Evolutionary conservation across 1,140 invertebrate species (phyloP).

Genomic region (Platorchestia sp.): DNA sequence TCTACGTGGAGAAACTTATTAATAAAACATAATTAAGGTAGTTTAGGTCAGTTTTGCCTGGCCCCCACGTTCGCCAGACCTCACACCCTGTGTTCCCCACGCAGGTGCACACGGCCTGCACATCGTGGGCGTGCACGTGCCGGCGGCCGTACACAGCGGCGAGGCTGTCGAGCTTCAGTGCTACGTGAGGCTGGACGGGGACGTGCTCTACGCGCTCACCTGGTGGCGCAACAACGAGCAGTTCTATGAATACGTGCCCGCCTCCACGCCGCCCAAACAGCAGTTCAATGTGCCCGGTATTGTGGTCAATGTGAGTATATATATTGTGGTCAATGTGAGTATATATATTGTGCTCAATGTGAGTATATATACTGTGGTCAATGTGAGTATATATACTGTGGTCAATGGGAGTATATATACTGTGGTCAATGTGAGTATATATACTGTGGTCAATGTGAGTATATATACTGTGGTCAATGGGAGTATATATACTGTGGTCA

Average conservation of each 20-base stretch:
- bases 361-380: not conserved
- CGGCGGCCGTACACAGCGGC: conserved; percentile 64
- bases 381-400: not conserved
- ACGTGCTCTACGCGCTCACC: conserved; percentile 76
- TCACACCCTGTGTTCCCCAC: too few relatives aligned
- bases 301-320: conserved; percentile 69
- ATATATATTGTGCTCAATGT: not conserved
- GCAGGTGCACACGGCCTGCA: too few relatives aligned
- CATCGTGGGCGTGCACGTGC: conserved; percentile 58
- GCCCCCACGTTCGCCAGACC: too few relatives aligned
- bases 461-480: not conserved
- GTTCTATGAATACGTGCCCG: conserved; percentile 77
- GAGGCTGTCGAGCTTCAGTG: conserved; percentile 74
- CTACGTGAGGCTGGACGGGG: conserved; percentile 73
- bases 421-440: not conserved
- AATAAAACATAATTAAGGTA: too few relatives aligned
- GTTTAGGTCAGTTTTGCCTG: too few relatives aligned
- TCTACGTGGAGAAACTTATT: too few relatives aligned
- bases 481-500: too few relatives aligned
- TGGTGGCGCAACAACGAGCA: conserved; percentile 78
- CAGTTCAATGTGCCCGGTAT: conserved; percentile 69
- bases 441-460: not conserved
- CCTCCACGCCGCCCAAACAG: conserved; percentile 68
- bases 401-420: not conserved
- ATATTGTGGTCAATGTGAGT: not conserved